Evolutionary conservation across 2,888 invertebrate genomes (phyloP).

Genomic region (Azorinus chamasolen): DNA sequence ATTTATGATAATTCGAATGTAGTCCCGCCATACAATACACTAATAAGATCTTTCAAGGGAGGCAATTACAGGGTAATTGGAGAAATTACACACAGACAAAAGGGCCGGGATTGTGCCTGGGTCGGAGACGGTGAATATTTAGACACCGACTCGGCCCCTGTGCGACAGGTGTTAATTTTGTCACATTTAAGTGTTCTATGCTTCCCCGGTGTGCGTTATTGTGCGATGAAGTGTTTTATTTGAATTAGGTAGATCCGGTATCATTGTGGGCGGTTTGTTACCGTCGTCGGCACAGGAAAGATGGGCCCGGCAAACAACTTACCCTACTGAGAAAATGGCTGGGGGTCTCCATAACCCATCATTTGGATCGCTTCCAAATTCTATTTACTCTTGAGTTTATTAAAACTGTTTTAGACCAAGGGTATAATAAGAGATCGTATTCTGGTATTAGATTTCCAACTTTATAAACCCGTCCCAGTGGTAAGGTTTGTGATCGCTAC

Average conservation of each 20-base stretch:
- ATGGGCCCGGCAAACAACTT: slow-evolving; percentile 41
- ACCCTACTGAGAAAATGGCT: slow-evolving; percentile 47
- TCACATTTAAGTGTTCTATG: slow-evolving; percentile 48
- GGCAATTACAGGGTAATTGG: slow-evolving; percentile 46
- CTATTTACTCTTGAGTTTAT: slow-evolving; percentile 55
- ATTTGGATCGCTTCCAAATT: slow-evolving; percentile 51
- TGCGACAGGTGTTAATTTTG: slow-evolving; percentile 61
- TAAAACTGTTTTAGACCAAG: slow-evolving; percentile 24
- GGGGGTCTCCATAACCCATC: slow-evolving; percentile 23
- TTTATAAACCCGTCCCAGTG: not conserved
- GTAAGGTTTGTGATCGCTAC: no score
- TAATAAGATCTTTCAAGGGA: slow-evolving; percentile 15
- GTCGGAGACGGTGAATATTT: slow-evolving; percentile 33
- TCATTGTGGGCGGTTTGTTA: slow-evolving; percentile 46
- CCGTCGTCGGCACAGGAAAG: slow-evolving; percentile 51
- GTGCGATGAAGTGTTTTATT: slow-evolving; percentile 34
- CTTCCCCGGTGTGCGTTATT: slow-evolving; percentile 16
- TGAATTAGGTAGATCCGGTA: slow-evolving; percentile 48
- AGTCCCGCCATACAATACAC: not conserved
- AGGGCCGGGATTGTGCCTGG: slow-evolving; percentile 25
- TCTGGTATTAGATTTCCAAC: slow-evolving; percentile 18
- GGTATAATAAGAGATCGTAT: slow-evolving; percentile 15
- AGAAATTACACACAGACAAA: slow-evolving; percentile 50
- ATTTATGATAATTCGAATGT: slow-evolving; percentile 21
- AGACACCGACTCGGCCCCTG: slow-evolving; percentile 42